Evolutionary conservation across 2,888 invertebrate genomes (phyloP).

Genomic region (Morinoia aosen): DNA sequence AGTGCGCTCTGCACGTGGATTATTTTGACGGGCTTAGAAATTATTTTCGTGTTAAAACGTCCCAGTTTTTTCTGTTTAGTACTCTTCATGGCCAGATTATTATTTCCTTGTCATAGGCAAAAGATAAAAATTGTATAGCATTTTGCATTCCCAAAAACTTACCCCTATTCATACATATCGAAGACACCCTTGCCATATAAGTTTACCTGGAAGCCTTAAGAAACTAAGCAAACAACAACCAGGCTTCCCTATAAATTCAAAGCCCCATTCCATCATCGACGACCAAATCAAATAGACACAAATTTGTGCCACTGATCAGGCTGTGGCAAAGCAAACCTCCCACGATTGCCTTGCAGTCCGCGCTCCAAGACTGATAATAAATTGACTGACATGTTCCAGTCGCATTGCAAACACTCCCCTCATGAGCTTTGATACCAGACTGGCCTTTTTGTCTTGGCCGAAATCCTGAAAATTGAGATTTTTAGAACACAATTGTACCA

Average conservation of each 20-base stretch:
- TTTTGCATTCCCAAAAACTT: neutral
- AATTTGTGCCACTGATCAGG: neutral
- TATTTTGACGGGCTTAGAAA: too few species aligned
- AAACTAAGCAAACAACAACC: neutral
- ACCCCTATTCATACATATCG: neutral
- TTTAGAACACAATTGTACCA: too few species aligned
- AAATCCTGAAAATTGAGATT: too few species aligned
- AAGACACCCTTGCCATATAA: neutral
- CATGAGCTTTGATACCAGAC: neutral
- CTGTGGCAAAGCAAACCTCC: neutral
- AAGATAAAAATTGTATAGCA: neutral
- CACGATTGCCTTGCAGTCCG: neutral
- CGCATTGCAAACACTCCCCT: neutral
- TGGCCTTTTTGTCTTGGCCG: too few species aligned
- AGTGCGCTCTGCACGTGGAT: too few species aligned
- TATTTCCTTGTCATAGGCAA: neutral
- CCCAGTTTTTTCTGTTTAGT: neutral
- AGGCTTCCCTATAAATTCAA: neutral
- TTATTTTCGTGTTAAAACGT: too few species aligned
- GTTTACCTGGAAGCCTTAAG: neutral
- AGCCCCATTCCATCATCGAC: neutral
- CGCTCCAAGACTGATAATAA: neutral
- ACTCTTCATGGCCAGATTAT: neutral
- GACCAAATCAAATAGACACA: neutral
- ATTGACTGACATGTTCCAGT: neutral